A percentile compares a stretch with the other conserved stretches of the same genome.
Conservation (phyloP, 2,113 vertebrate genomes). For the Spilogale gracilis region DNA sequence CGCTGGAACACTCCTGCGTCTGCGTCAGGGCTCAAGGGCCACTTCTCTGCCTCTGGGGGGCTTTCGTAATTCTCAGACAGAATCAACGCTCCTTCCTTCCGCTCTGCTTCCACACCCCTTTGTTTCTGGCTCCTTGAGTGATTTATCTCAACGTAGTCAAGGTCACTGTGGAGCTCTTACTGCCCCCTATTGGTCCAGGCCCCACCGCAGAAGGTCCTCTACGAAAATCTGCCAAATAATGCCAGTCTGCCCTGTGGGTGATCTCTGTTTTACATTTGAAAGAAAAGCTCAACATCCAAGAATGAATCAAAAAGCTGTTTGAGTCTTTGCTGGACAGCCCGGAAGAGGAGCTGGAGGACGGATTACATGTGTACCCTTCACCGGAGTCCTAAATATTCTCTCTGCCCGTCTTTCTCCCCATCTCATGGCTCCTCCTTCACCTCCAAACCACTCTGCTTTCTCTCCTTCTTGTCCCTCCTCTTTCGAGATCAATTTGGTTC, state of each 20-base stretch:
- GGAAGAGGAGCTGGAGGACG: not conserved
- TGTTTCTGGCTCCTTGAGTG: not conserved
- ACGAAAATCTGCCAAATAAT: not conserved
- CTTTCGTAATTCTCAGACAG: not conserved
- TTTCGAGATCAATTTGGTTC: not conserved
- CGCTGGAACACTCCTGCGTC: not conserved
- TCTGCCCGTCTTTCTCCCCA: not conserved
- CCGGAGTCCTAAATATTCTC: not conserved
- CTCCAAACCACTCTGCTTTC: not conserved
- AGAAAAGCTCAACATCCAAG: not conserved
- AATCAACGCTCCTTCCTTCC: not conserved
- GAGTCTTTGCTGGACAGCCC: not conserved
- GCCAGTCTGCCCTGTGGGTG: not conserved
- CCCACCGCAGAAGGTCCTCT: not conserved
- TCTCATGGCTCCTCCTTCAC: not conserved
- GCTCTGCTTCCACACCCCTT: not conserved
- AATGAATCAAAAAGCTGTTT: not conserved
- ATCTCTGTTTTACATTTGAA: constrained; percentile 10
- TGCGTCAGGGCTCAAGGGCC: not conserved
- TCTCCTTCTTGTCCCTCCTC: not conserved
- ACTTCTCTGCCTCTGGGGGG: not conserved
- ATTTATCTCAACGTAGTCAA: not conserved
- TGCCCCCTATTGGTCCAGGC: not conserved
- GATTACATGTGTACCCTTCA: not conserved
- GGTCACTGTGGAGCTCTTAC: too few relatives aligned